Evolutionary conservation across 2,888 invertebrate species (phyloP).

Genomic region (Tetropium fuscum): DNA sequence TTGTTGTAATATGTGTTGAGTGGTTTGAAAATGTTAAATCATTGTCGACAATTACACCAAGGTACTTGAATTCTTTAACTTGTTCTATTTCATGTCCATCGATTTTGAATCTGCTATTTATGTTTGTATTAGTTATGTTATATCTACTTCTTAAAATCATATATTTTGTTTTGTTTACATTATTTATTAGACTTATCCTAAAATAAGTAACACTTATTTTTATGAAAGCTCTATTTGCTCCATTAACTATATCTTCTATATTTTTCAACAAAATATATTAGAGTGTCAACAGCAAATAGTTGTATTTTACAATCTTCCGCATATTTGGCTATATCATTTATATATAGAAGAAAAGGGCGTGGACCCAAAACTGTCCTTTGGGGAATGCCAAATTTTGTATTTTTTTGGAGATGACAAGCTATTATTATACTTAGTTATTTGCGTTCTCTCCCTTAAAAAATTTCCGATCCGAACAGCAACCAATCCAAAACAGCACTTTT

Average conservation of each 20-base stretch:
- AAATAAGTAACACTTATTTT: no score
- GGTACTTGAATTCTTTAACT: neutral
- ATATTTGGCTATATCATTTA: slow-evolving; percentile 1
- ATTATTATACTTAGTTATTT: neutral
- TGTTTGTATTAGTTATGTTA: neutral
- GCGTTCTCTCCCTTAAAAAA: no score
- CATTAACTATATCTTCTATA: neutral
- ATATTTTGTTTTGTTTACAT: no score
- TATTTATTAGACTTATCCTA: no score
- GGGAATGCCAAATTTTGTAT: neutral
- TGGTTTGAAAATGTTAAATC: neutral
- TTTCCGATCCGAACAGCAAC: no score
- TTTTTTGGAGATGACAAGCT: neutral
- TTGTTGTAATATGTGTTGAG: neutral
- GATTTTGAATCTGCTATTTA: neutral
- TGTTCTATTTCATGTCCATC: neutral
- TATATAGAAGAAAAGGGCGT: neutral
- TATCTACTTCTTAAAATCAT: no score
- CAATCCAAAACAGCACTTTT: no score
- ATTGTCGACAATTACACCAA: neutral
- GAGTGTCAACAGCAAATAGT: neutral
- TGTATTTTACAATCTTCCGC: neutral
- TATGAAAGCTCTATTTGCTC: no score
- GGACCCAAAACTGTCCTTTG: neutral
- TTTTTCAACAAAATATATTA: neutral